Base-by-base conservation (phyloP, 2,888 invertebrate genomes). In the Parasteatoda lunata region DNA sequence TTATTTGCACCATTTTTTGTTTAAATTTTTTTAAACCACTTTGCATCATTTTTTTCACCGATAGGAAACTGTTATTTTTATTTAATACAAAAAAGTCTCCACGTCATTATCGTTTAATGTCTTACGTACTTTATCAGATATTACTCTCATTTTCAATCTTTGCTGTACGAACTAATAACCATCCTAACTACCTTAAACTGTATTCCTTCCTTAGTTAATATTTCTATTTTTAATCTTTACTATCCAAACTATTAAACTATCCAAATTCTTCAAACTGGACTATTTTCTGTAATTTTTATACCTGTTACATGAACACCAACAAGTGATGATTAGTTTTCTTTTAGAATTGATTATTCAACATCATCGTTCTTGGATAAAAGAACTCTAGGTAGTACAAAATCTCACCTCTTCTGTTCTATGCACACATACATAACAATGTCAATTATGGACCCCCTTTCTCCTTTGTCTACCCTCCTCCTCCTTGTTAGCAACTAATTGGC, bases 401-500 rank as follows among this genome's bases (percentile, higher is more conserved):
- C 30, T 9, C 68, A 45, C 68, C 68, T 68, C 30, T 9, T 48
- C 64, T n/a, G 48, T 48, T 64, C 76, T 79, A 9, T 71, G 79
- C 66, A 49, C 51, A 66, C 49, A 45, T 66, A 82, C 59, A 52
- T 73, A 81, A 72, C 83, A 66, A 77, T 54, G 71, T 84, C 77
- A 84, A 84, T 84, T 84, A 77, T 76, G 72, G 65, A 15, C 45
- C 69, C 47, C 13, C 66, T 11, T 51, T 13, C 64, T 15, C 49
- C 59, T 9, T 13, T 7, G 59, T 11, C n/a, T 30, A 30, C 59
- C 64, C 52, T 69, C 45, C 51, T 11, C 71, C 48, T 69, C 83
- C 66, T 84, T 84, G 83, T 84, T 77, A 72, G 66, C 51, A 65
- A 30, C 83, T 84, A 84, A 84, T 84, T 84, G 77, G 72, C 65